Conservation (phyloP, 2,888 invertebrate species). For the Parapristionchus giblindavisi region DNA sequence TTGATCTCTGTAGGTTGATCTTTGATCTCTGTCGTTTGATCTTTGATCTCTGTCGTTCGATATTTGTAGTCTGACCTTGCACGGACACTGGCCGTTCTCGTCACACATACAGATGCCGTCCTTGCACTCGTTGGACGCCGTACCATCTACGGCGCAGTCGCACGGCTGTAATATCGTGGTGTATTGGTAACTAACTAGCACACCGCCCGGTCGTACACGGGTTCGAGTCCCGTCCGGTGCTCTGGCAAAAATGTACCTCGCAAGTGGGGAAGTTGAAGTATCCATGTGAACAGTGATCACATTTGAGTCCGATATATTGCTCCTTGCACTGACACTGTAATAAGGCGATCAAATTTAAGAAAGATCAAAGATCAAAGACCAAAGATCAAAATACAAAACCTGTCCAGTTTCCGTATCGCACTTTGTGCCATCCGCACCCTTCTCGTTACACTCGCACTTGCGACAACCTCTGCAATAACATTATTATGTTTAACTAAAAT, state of each 20-base stretch:
- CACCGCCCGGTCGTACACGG: too few species aligned
- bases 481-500: neutral
- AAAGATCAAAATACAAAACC: too few species aligned
- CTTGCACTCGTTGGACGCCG: conserved; percentile 68
- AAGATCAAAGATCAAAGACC: conserved; percentile 73
- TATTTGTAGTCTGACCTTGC: conserved; percentile 86
- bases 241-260: too few species aligned
- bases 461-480: conserved; percentile 38
- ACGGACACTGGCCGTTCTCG: conserved; percentile 83
- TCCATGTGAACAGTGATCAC: conserved; percentile 71
- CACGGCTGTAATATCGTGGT: conserved; percentile 64
- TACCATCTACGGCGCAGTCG: conserved; percentile 70
- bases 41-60: conserved; percentile 21
- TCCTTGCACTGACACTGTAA: conserved; percentile 63
- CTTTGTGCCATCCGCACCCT: conserved; percentile 85
- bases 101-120: conserved; percentile 78
- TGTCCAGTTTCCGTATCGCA: conserved; percentile 85
- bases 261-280: conserved; percentile 72
- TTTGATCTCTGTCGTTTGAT: too few species aligned
- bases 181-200: too few species aligned
- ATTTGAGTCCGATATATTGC: conserved; percentile 68
- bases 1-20: too few species aligned
- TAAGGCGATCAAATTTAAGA: neutral
- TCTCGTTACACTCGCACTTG: conserved; percentile 79
- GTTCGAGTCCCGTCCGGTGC: too few species aligned